phyloP scores from a whole-genome alignment of 2,888 invertebrate species.

The Dicyrtoma fusca region DNA sequence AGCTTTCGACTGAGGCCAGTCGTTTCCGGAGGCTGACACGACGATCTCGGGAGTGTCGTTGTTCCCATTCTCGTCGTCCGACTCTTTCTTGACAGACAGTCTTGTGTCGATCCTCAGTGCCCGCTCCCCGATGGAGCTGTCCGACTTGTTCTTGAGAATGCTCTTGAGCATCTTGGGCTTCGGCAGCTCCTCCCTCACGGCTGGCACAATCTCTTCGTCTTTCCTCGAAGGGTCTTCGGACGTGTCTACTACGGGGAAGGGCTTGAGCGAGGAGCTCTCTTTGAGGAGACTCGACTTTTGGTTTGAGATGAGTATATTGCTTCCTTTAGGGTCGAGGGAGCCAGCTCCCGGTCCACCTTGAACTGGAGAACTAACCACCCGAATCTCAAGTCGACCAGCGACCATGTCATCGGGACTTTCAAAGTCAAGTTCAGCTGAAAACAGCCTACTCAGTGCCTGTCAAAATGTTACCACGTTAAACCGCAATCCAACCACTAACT shows the following conservation, averaged over 20 bases:
- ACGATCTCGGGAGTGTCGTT: constrained; percentile 41
- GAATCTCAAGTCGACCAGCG: constrained; percentile 71
- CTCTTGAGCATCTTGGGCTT: constrained; percentile 55
- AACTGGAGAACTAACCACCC: constrained; percentile 59
- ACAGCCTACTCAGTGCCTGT: constrained; percentile 41
- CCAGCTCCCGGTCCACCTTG: constrained; percentile 24
- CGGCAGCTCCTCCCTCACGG: too few relatives aligned
- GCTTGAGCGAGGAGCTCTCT: constrained; percentile 7
- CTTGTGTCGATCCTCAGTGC: constrained; percentile 48
- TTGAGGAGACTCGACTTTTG: constrained; percentile 9
- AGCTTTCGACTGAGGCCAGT: constrained; percentile 41
- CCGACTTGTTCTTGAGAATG: constrained; percentile 57
- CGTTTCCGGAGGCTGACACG: constrained; percentile 32
- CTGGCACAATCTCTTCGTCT: constrained; percentile 27
- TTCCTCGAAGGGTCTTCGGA: constrained; percentile 30
- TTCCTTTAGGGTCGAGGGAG: constrained; percentile 6
- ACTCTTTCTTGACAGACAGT: constrained; percentile 39
- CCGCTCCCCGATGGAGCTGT: constrained; percentile 53
- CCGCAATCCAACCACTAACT: background rate
- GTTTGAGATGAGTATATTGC: constrained; percentile 14
- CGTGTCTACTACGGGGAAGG: constrained; percentile 33
- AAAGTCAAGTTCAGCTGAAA: constrained; percentile 43
- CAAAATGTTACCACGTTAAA: background rate
- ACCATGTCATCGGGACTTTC: constrained; percentile 53
- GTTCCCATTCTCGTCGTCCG: constrained; percentile 23